Percentiles rank a stretch among this genome's conserved stretches.
Evolutionary conservation across 2,797 vertebrate genomes (phyloP).

Genomic region (Craterocephalus amniculus): DNA sequence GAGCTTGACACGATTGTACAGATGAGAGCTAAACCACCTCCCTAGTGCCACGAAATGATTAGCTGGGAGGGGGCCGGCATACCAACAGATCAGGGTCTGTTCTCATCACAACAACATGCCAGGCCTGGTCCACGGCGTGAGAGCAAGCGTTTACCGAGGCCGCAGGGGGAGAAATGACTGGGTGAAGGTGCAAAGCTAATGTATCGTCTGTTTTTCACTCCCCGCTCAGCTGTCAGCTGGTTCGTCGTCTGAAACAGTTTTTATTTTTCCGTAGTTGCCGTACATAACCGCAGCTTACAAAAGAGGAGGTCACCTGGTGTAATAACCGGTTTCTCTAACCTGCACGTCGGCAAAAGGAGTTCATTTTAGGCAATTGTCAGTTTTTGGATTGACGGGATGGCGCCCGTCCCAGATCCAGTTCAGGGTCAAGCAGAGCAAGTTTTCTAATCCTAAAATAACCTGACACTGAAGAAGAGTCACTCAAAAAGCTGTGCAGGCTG

Average conservation of each 20-base stretch:
- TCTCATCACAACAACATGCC: slow-evolving; percentile 48
- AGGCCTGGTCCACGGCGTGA: slow-evolving; percentile 16
- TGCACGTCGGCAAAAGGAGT: slow-evolving; percentile 1
- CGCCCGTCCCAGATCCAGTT: slow-evolving; percentile 19
- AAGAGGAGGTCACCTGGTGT: slow-evolving; percentile 22
- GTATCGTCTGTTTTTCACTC: neutral
- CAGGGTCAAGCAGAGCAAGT: slow-evolving; percentile 13
- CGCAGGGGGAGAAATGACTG: slow-evolving; percentile 1
- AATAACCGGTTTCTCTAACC: neutral
- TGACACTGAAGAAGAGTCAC: slow-evolving; percentile 2
- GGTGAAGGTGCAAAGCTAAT: slow-evolving; percentile 5
- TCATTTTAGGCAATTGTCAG: slow-evolving; percentile 5
- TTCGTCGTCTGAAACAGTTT: neutral
- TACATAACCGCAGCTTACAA: slow-evolving; percentile 26
- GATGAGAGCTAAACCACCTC: slow-evolving; percentile 60
- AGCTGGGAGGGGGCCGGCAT: slow-evolving; percentile 35
- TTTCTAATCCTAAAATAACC: slow-evolving; percentile 23
- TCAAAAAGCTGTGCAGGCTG: neutral
- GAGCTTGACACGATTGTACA: slow-evolving; percentile 46
- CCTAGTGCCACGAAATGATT: slow-evolving; percentile 45
- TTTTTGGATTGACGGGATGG: slow-evolving; percentile 21
- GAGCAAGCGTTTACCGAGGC: slow-evolving; percentile 10
- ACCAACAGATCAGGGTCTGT: slow-evolving; percentile 58
- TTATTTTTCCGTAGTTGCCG: slow-evolving; percentile 48
- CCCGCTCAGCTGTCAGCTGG: neutral